Conservation (phyloP, 2,113 vertebrate genomes). For the Ceyx margarethae region DNA sequence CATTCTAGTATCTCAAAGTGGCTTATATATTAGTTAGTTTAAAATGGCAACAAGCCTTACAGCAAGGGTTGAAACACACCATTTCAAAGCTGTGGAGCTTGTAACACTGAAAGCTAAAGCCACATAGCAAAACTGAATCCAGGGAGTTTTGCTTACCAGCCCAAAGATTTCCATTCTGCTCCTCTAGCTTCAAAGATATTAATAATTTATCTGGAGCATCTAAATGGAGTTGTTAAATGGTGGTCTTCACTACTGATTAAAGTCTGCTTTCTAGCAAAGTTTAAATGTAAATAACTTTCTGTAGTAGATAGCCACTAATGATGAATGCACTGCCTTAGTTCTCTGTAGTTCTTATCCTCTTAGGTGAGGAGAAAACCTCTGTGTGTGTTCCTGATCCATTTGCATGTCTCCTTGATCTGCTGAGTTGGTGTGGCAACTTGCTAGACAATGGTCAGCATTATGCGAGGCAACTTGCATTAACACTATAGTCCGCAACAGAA, state of each 20-base stretch:
- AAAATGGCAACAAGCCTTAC: neutral
- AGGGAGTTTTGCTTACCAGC: neutral
- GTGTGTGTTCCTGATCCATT: constrained; percentile 13
- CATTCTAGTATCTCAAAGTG: neutral
- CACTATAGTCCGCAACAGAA: neutral
- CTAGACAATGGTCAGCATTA: neutral
- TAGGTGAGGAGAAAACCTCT: constrained; percentile 11
- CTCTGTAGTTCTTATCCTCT: neutral
- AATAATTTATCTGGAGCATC: neutral
- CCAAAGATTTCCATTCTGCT: neutral
- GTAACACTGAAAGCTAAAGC: neutral
- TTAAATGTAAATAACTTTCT: neutral
- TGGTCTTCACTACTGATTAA: neutral
- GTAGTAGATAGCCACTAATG: neutral
- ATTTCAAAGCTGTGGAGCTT: neutral
- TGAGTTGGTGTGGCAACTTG: constrained; percentile 18
- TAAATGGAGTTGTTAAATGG: neutral
- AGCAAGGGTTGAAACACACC: neutral
- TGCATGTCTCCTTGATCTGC: constrained; percentile 6
- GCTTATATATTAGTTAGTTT: neutral
- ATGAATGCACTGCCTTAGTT: neutral
- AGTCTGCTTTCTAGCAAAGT: neutral
- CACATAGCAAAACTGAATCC: neutral
- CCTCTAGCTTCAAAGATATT: neutral
- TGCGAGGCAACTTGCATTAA: neutral